Evolutionary conservation across 2,888 invertebrate genomes (phyloP).

Genomic region (Antheraea yamamai): DNA sequence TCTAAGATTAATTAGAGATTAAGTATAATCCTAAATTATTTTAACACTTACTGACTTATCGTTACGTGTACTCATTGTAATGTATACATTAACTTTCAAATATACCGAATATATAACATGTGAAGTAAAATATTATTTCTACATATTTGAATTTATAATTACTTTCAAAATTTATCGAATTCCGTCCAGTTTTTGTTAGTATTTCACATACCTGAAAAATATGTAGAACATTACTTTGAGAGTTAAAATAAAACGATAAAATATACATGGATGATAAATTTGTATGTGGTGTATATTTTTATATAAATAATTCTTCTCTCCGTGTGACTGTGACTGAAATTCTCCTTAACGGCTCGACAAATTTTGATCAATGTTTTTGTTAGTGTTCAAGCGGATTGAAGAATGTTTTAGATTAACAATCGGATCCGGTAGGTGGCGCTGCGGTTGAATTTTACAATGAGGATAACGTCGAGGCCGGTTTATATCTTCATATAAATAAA

Average conservation of each 20-base stretch:
- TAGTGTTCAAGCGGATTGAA: neutral
- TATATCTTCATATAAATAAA: no score
- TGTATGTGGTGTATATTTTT: no score
- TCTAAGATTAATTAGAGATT: neutral
- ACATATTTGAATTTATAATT: neutral
- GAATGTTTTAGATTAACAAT: no score
- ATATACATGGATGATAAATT: neutral
- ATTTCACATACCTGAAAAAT: neutral
- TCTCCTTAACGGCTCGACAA: neutral
- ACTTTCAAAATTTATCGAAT: neutral
- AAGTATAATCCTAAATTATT: neutral
- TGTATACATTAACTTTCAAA: neutral
- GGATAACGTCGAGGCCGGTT: no score
- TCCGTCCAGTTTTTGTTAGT: neutral
- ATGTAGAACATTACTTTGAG: neutral
- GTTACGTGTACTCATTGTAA: neutral
- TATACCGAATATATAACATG: neutral
- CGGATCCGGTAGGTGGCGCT: no score
- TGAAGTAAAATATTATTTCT: neutral
- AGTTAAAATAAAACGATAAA: neutral
- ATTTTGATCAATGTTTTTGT: neutral
- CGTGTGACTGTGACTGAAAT: no score
- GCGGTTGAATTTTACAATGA: no score
- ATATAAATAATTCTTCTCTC: no score
- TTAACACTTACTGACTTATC: neutral